These are phyloP conservation scores for Macaria liturata DNA, from an alignment of 2,888 invertebrate species.

Conservation along the genomic window DNA sequence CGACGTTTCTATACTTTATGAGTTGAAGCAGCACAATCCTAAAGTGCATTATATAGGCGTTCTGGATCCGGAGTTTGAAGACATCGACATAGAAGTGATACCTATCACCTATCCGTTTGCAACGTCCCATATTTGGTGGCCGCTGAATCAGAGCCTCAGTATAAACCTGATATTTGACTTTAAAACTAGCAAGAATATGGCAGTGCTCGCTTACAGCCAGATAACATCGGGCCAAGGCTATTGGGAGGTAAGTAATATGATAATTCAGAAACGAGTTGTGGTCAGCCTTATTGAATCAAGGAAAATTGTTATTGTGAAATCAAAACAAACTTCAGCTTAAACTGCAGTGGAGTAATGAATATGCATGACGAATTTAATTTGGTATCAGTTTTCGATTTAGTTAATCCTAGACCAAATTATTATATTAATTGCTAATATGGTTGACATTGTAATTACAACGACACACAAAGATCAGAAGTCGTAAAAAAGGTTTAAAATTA, in stretches of 20 bases:
- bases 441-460: too few relatives aligned
- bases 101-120: constrained; percentile 96
- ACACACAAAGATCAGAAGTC: too few relatives aligned
- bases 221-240: constrained; percentile 90
- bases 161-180: constrained; percentile 93
- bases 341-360: constrained; percentile 18
- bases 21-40: constrained; percentile 92
- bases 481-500: too few relatives aligned
- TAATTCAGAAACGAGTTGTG: constrained; percentile 30
- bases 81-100: constrained; percentile 92
- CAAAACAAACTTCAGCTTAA: constrained; percentile 18
- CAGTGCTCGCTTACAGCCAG: constrained; percentile 93
- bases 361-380: constrained; percentile 9
- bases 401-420: too few relatives aligned
- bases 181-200: constrained; percentile 92
- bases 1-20: constrained; percentile 95
- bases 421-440: too few relatives aligned
- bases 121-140: constrained; percentile 95
- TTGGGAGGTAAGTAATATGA: constrained; percentile 88
- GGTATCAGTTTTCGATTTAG: neutral
- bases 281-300: constrained; percentile 29
- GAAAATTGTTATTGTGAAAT: constrained; percentile 30
- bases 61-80: constrained; percentile 91
- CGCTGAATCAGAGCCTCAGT: constrained; percentile 88
- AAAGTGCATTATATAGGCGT: constrained; percentile 92